A percentile compares a stretch with the other conserved stretches of the same genome.
Evolutionary conservation across 2,888 invertebrate genomes (phyloP).

Genomic region (Antheraea yamamai): DNA sequence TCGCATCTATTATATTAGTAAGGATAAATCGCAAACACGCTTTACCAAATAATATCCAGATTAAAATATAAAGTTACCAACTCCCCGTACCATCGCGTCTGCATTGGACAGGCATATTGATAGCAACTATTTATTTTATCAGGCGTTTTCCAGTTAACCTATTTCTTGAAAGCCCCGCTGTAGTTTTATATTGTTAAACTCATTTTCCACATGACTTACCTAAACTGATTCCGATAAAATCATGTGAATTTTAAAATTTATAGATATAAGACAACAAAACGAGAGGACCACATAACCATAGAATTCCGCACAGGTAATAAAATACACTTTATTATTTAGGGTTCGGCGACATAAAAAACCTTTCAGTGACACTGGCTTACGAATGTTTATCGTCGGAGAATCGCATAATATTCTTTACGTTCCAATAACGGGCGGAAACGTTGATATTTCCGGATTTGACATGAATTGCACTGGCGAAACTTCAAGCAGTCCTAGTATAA

Average conservation of each 20-base stretch:
- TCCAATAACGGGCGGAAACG: constrained; percentile 14
- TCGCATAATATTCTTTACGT: constrained; percentile 17
- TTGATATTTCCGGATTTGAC: constrained; percentile 11
- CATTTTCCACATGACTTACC: constrained; percentile 38
- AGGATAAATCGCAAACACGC: too few species aligned
- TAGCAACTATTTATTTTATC: constrained; percentile 12
- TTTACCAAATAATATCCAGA: background rate
- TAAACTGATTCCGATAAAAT: constrained; percentile 29
- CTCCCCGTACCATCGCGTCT: background rate
- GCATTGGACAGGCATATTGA: constrained; percentile 7
- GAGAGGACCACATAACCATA: constrained; percentile 16
- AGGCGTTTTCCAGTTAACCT: constrained; percentile 47
- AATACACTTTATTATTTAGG: constrained; percentile 17
- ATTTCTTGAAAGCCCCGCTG: constrained; percentile 32
- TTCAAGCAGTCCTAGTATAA: background rate
- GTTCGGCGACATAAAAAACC: constrained; percentile 17
- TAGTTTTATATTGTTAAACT: constrained; percentile 36
- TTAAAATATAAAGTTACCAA: background rate
- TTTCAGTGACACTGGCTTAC: constrained; percentile 20
- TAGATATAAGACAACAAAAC: constrained; percentile 27
- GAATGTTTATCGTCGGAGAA: constrained; percentile 17
- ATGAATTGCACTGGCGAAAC: constrained; percentile 8
- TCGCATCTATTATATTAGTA: background rate
- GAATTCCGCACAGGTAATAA: constrained; percentile 16
- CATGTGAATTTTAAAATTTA: constrained; percentile 18